phyloP scores from a whole-genome alignment of 1,140 invertebrate genomes.

The Liolophura sinensis region DNA sequence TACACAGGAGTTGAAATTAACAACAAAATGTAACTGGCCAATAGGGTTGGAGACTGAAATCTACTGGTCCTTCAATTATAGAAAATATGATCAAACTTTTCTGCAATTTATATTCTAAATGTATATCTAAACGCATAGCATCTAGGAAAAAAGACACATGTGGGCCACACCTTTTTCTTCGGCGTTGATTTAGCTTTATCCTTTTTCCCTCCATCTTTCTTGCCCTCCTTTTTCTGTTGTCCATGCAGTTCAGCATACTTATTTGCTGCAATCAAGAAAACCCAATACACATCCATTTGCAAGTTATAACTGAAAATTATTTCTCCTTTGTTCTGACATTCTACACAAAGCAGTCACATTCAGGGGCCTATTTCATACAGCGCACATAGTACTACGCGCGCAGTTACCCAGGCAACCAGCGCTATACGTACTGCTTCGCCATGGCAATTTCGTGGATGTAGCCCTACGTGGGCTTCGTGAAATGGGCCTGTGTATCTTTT shows the following conservation, averaged over 20 bases:
- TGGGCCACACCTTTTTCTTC: background rate
- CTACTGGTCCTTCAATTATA: too few relatives aligned
- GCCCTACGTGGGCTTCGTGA: too few relatives aligned
- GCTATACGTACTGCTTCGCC: too few relatives aligned
- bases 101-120: too few relatives aligned
- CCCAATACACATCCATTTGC: background rate
- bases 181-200: slow-evolving; percentile 21
- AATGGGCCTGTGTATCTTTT: too few relatives aligned
- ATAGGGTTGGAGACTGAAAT: too few relatives aligned
- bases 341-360: background rate
- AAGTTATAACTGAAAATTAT: background rate
- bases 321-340: background rate
- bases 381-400: background rate
- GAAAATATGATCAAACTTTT: too few relatives aligned
- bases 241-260: slow-evolving; percentile 68
- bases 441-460: too few relatives aligned
- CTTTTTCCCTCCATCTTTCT: slow-evolving; percentile 64
- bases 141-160: too few relatives aligned
- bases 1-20: too few relatives aligned
- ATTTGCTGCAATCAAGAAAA: slow-evolving; percentile 62
- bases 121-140: too few relatives aligned
- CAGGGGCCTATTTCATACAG: background rate
- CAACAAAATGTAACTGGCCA: too few relatives aligned
- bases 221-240: slow-evolving; percentile 47
- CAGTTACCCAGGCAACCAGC: background rate